Percentiles rank a stretch among this genome's conserved stretches.
Evolutionary conservation across 2,113 vertebrate genomes (phyloP).

Genomic region (Acanthochromis polyacanthus): DNA sequence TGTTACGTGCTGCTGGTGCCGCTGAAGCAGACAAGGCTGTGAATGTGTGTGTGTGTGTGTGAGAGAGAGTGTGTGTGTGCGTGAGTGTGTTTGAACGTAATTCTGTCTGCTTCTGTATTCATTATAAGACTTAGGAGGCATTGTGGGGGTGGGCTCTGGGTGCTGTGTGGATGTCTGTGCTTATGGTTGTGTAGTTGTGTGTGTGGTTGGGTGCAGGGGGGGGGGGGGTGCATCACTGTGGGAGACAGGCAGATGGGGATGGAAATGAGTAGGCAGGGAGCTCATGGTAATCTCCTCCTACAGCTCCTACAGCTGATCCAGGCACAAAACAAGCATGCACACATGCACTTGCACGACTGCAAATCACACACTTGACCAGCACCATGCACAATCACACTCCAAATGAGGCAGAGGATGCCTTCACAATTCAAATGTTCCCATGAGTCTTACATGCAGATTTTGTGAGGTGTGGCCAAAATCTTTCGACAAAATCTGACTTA

Average conservation of each 20-base stretch:
- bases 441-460: constrained; percentile 18
- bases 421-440: constrained; percentile 23
- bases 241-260: constrained; percentile 83
- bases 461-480: constrained; percentile 4
- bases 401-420: constrained; percentile 52
- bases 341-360: neutral
- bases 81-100: neutral
- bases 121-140: constrained; percentile 50
- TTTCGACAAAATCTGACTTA: constrained; percentile 19
- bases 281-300: constrained; percentile 82
- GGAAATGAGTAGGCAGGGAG: constrained; percentile 81
- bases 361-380: constrained; percentile 36
- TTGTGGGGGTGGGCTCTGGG: constrained; percentile 54
- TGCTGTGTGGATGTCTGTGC: constrained; percentile 52
- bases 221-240: constrained; percentile 66
- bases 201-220: constrained; percentile 9
- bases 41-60: neutral
- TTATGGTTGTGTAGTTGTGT: constrained; percentile 32
- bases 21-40: constrained; percentile 29
- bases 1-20: constrained; percentile 5
- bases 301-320: constrained; percentile 79
- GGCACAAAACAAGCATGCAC: constrained; percentile 49
- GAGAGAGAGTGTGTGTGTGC: constrained; percentile 5
- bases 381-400: constrained; percentile 36
- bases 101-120: constrained; percentile 61